These are phyloP conservation scores for Hypolimnas misippus DNA, from an alignment of 2,888 invertebrate species.

Conservation along the genomic window DNA sequence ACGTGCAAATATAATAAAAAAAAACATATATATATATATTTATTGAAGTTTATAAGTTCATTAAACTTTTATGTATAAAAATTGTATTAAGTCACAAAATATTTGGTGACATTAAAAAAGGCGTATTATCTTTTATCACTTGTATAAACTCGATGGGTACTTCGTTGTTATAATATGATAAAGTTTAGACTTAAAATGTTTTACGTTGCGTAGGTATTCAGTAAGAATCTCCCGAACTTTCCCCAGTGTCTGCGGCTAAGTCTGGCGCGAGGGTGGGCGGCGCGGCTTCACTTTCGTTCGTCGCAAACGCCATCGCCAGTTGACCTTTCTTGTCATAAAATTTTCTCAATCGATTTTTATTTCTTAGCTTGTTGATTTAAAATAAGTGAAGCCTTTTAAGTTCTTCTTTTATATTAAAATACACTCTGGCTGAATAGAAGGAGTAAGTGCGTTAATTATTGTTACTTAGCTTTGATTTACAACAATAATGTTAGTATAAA, in stretches of 20 bases:
- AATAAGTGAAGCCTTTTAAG: neutral
- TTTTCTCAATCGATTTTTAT: conserved; percentile 35
- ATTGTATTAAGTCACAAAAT: neutral
- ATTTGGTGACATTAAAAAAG: neutral
- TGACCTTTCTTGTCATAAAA: conserved; percentile 55
- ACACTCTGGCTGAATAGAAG: neutral
- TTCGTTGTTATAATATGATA: conserved; percentile 18
- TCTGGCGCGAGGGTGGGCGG: conserved; percentile 50
- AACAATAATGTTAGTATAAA: too few species aligned
- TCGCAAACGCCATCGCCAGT: conserved; percentile 49
- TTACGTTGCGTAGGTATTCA: conserved; percentile 23
- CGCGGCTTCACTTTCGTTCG: conserved; percentile 71
- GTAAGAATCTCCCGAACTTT: conserved; percentile 45
- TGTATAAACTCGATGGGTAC: neutral
- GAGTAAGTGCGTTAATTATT: too few species aligned
- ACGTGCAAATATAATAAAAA: neutral
- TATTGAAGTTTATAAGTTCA: neutral
- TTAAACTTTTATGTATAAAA: too few species aligned
- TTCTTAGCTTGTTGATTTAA: conserved; percentile 1
- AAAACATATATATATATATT: too few species aligned
- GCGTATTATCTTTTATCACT: neutral
- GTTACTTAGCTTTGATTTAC: too few species aligned
- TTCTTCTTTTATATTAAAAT: neutral
- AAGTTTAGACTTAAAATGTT: conserved; percentile 14
- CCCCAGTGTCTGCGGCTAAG: conserved; percentile 64